phyloP scores from a whole-genome alignment of 2,888 invertebrate species.

The Drosophila meridiana region DNA sequence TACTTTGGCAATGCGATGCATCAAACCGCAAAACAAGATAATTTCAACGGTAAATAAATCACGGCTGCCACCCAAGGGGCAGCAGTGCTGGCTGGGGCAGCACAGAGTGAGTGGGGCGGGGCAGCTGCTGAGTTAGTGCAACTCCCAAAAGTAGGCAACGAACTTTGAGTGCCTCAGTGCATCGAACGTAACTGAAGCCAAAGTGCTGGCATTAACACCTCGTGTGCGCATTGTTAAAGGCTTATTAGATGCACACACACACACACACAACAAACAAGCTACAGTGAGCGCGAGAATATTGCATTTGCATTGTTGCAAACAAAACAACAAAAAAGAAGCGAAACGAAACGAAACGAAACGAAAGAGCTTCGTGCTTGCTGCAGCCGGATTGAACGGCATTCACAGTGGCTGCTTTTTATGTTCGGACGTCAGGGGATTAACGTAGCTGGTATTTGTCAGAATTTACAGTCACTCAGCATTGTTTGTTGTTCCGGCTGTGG shows the following conservation, averaged over 20 bases:
- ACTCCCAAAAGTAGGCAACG: slow-evolving; percentile 67
- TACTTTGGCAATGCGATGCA: slow-evolving; percentile 79
- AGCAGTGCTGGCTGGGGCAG: slow-evolving; percentile 6
- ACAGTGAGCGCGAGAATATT: slow-evolving; percentile 8
- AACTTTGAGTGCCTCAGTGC: slow-evolving; percentile 19
- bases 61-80: slow-evolving; percentile 57
- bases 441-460: slow-evolving; percentile 32
- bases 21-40: slow-evolving; percentile 82
- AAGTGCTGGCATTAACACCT: slow-evolving; percentile 71
- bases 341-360: background rate
- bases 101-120: background rate
- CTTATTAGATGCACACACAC: slow-evolving; percentile 63
- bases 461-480: slow-evolving; percentile 27
- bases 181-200: slow-evolving; percentile 37
- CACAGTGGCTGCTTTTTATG: slow-evolving; percentile 29
- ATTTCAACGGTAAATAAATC: slow-evolving; percentile 84
- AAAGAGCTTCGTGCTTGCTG: background rate
- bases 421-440: slow-evolving; percentile 34
- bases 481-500: slow-evolving; percentile 4
- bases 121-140: slow-evolving; percentile 28
- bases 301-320: slow-evolving; percentile 54
- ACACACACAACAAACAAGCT: slow-evolving; percentile 16
- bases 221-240: slow-evolving; percentile 64
- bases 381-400: slow-evolving; percentile 20
- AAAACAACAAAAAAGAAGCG: background rate